Percentiles rank a stretch among this genome's conserved stretches.
These are phyloP conservation scores for Lates japonicus DNA, from an alignment of 2,797 vertebrate species.

Conservation along the genomic window DNA sequence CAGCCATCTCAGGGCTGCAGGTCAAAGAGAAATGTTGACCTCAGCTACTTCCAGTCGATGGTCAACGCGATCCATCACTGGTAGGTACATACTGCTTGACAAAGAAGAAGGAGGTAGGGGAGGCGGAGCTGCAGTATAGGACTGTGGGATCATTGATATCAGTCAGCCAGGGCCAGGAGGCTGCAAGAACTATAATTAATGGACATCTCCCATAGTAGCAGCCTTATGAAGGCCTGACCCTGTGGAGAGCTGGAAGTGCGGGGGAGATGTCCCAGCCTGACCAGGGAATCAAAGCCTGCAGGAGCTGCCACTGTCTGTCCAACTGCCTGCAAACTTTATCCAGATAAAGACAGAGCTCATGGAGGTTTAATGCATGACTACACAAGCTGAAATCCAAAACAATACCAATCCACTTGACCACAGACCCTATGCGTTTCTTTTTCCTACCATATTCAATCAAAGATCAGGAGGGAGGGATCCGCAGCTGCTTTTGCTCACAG, in stretches of 20 bases:
- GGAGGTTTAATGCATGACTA: conserved; percentile 80
- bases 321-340: conserved; percentile 87
- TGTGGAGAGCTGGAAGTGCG: conserved; percentile 92
- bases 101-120: conserved; percentile 80
- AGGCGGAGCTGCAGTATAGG: conserved; percentile 83
- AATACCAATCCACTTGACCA: conserved; percentile 64
- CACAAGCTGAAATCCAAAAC: conserved; percentile 70
- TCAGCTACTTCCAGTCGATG: conserved; percentile 88
- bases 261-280: conserved; percentile 86
- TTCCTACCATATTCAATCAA: conserved; percentile 60
- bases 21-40: conserved; percentile 89
- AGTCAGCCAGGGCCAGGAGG: conserved; percentile 67
- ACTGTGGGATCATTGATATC: conserved; percentile 87
- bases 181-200: conserved; percentile 69
- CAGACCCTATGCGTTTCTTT: conserved; percentile 49
- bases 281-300: conserved; percentile 80
- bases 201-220: conserved; percentile 86
- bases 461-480: conserved; percentile 68
- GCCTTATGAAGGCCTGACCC: conserved; percentile 90
- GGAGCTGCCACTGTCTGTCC: conserved; percentile 82
- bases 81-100: conserved; percentile 64
- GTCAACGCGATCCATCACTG: conserved; percentile 84
- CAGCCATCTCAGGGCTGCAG: conserved; percentile 84
- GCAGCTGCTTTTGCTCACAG: conserved; percentile 69
- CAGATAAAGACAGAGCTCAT: conserved; percentile 87